Percentiles rank a stretch among this genome's conserved stretches.
Conservation (phyloP, 2,113 vertebrate species). For the Smithornis capensis region DNA sequence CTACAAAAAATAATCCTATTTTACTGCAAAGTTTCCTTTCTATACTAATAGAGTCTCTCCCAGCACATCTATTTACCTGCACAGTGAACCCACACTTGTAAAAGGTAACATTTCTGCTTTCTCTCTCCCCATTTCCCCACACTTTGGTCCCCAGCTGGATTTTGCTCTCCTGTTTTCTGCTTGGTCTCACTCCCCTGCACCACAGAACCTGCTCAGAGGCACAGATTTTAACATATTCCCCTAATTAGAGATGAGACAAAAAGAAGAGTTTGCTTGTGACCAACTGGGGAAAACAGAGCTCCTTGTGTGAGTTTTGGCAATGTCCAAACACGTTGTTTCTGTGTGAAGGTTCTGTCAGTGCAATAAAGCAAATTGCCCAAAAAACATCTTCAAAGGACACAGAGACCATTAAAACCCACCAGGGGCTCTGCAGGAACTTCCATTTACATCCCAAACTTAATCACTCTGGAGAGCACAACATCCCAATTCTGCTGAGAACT, state of each 20-base stretch:
- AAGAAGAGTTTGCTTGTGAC: not conserved
- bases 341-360: not conserved
- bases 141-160: not conserved
- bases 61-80: not conserved
- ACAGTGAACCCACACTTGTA: rapidly evolving
- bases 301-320: not conserved
- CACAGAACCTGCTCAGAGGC: not conserved
- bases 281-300: rapidly evolving
- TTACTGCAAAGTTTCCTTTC: not conserved
- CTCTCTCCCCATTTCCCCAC: not conserved
- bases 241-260: not conserved
- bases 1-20: not conserved
- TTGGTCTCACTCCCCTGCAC: not conserved
- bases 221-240: not conserved
- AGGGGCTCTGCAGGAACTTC: not conserved
- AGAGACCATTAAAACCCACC: rapidly evolving
- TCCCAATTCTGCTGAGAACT: not conserved
- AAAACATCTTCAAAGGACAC: not conserved
- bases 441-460: not conserved
- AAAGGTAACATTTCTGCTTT: not conserved
- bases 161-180: not conserved
- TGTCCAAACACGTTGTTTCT: not conserved
- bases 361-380: not conserved
- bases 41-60: rapidly evolving
- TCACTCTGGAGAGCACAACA: not conserved